phyloP scores from a whole-genome alignment of 2,113 vertebrate species.

The Glaucidium brasilianum region DNA sequence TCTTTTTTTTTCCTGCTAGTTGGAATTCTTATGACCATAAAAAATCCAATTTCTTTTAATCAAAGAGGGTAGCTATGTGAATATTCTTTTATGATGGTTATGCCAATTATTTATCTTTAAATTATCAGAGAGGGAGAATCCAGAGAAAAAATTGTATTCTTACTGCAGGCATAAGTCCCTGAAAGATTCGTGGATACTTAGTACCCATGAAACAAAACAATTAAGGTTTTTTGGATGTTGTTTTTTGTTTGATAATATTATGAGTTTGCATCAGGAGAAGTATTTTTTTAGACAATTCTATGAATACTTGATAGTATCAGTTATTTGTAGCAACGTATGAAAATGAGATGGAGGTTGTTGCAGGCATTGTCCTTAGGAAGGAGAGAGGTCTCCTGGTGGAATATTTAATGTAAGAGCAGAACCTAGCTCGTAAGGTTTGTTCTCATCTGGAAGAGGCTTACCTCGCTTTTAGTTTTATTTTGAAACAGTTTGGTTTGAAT shows the following conservation, averaged over 20 bases:
- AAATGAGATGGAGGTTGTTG: background rate
- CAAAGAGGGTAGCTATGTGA: background rate
- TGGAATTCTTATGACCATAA: background rate
- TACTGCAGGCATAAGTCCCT: background rate
- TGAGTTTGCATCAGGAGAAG: background rate
- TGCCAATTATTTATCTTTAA: background rate
- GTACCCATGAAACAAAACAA: background rate
- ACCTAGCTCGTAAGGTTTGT: background rate
- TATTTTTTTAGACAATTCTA: background rate
- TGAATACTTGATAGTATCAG: background rate
- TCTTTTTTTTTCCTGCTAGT: background rate
- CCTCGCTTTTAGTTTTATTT: background rate
- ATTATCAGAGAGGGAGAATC: background rate
- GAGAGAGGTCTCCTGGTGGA: background rate
- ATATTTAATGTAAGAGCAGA: background rate
- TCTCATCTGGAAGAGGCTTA: background rate
- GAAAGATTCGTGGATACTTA: background rate
- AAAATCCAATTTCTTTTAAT: background rate
- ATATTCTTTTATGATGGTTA: background rate
- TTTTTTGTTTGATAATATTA: background rate
- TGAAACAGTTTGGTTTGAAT: background rate
- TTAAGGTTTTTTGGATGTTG: background rate
- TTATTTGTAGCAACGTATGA: background rate
- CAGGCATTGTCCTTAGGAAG: background rate
- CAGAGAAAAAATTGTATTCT: background rate